Conservation (phyloP, 2,888 invertebrate genomes). For the Dolomedes plantarius region DNA sequence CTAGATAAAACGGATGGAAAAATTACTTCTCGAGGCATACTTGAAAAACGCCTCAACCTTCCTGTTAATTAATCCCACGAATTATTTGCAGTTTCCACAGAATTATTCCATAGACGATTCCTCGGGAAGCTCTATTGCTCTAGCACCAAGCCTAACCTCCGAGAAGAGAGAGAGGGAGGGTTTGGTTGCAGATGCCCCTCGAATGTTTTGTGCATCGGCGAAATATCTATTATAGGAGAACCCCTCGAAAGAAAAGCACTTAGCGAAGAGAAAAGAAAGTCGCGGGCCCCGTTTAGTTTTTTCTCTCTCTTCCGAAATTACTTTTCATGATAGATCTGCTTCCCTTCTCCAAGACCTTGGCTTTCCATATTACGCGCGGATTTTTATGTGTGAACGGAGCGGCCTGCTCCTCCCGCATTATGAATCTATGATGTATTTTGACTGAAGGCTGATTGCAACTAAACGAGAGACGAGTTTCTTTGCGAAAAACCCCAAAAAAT, state of each 20-base stretch:
- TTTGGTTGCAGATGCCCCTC: too few relatives aligned
- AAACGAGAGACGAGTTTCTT: slow-evolving; percentile 55
- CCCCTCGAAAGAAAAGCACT: slow-evolving; percentile 58
- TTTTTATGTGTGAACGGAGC: slow-evolving; percentile 67
- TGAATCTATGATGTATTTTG: slow-evolving; percentile 48
- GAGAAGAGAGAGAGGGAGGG: too few relatives aligned
- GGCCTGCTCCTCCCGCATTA: slow-evolving; percentile 40
- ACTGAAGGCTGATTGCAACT: slow-evolving; percentile 54
- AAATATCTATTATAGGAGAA: slow-evolving; percentile 37
- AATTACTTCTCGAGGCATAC: too few relatives aligned
- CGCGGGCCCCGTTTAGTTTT: slow-evolving; percentile 45
- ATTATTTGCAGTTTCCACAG: too few relatives aligned
- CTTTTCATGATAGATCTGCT: slow-evolving; percentile 70
- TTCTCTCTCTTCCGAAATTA: slow-evolving; percentile 57
- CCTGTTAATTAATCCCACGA: too few relatives aligned
- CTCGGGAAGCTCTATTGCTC: too few relatives aligned
- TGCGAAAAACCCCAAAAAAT: slow-evolving; percentile 18
- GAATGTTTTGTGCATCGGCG: neutral
- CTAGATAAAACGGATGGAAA: too few relatives aligned
- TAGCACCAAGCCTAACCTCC: too few relatives aligned
- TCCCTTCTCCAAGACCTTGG: slow-evolving; percentile 54
- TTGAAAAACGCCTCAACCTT: too few relatives aligned
- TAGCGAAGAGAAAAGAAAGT: slow-evolving; percentile 53
- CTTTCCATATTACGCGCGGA: slow-evolving; percentile 65
- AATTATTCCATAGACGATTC: too few relatives aligned